Conservation (phyloP, 2,888 invertebrate species). For the Synergus umbraculus region DNA sequence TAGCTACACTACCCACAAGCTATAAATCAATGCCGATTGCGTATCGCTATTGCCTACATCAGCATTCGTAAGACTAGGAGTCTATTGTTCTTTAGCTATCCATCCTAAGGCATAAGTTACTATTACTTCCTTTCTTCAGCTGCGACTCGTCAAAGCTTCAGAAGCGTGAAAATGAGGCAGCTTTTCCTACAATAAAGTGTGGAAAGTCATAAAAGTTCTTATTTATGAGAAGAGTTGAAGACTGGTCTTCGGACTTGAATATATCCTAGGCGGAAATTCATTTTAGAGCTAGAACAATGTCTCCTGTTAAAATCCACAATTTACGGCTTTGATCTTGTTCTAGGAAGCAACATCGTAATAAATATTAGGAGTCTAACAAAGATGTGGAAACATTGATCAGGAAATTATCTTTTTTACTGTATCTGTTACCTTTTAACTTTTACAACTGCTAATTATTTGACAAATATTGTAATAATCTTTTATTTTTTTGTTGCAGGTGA, state of each 20-base stretch:
- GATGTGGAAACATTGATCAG: not conserved
- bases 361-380: not conserved
- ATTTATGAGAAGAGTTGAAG: not conserved
- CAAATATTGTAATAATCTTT: not conserved
- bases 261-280: not conserved
- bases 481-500: constrained; percentile 16
- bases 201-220: not conserved
- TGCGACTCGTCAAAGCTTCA: not conserved
- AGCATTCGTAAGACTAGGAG: constrained; percentile 48
- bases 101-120: constrained; percentile 32
- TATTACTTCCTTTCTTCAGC: constrained; percentile 31
- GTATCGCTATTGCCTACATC: constrained; percentile 47
- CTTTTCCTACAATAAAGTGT: not conserved
- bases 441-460: not conserved
- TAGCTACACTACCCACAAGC: constrained; percentile 19
- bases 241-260: not conserved
- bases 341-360: not conserved
- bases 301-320: not conserved
- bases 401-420: not conserved
- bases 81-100: constrained; percentile 47
- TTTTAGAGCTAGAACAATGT: not conserved
- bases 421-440: not conserved
- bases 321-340: not conserved
- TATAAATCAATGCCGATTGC: constrained; percentile 51
- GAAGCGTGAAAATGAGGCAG: not conserved